A percentile compares a stretch with the other conserved stretches of the same genome.
Evolutionary conservation across 2,888 invertebrate species (phyloP).

Genomic region (Trachelus stipa): DNA sequence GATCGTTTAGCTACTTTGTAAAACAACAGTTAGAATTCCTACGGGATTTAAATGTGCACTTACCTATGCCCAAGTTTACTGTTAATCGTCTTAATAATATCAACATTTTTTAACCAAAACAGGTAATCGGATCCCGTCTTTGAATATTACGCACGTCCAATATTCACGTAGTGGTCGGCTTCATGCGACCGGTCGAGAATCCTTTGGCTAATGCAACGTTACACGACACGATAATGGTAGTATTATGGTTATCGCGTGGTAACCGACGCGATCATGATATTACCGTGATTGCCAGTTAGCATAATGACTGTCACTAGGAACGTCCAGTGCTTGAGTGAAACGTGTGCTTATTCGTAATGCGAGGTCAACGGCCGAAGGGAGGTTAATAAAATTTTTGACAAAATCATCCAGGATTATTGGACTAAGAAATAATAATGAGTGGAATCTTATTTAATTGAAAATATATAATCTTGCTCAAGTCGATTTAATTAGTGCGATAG

Average conservation of each 20-base stretch:
- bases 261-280: slow-evolving; percentile 51
- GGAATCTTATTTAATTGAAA: neutral
- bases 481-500: neutral
- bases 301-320: slow-evolving; percentile 49
- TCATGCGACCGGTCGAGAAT: neutral
- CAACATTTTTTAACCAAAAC: neutral
- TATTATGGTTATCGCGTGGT: slow-evolving; percentile 47
- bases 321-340: neutral
- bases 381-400: slow-evolving; percentile 4
- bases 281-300: slow-evolving; percentile 63
- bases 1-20: neutral
- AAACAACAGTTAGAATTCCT: neutral
- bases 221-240: slow-evolving; percentile 30
- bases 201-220: neutral
- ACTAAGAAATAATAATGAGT: neutral
- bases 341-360: neutral
- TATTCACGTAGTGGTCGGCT: neutral
- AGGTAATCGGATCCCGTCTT: neutral
- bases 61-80: neutral
- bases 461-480: neutral
- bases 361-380: neutral
- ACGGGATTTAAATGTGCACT: neutral
- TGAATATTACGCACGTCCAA: neutral
- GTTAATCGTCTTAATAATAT: neutral
- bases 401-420: slow-evolving; percentile 23